Evolutionary conservation across 2,888 invertebrate genomes (phyloP), one percentile per base, ranked within the genome.

Genomic region (Cabera pusaria): DNA sequence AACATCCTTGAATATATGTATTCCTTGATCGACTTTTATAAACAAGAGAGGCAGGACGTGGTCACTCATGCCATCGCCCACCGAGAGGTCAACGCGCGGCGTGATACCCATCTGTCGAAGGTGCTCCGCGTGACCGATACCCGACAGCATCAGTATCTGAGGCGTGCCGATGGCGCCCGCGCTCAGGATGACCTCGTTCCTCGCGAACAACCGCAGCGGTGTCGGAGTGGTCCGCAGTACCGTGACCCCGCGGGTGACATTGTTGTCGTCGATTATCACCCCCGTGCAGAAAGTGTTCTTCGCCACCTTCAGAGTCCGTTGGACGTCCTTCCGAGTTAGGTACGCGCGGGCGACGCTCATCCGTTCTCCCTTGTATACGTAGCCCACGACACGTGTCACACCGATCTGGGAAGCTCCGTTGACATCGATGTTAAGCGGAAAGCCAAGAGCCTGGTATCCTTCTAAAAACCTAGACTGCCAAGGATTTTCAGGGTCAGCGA

Each of bases 71-170:
- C 63, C 53, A 0, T 71, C 55, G 0, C 83, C 83, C 1, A 83
- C 82, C 0, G 80, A 64, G 7, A 76, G 39, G 35, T 81, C 57
- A 0, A 52, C 56, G 17, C 52, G 57, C 1, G 74, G 62, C 0
- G 52, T 36, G 8, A 83, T 69, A 0, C 54, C 52, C 31, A 73
- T 47, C 2, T 44, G 24, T 2, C 43, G 17, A 17, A 83, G 53
- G 26, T 79, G 78, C 0, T 60, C 53, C 1, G 63, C 56, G 1
- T 66, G 75, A 0, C 83, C 84, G 1, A 84, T 45, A 0, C 84
- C 84, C 1, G 83, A 84, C 11, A 72, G 38, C 76, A 77, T 61
- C 29, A 84, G 37, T 32, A 84, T 59, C 19, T 82, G 78, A 5
- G 83, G 70, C 1, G 75, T 73, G 0, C 63, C 76, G 1, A 82